phyloP scores from a whole-genome alignment of 2,113 vertebrate genomes.

The Lanius collurio region DNA sequence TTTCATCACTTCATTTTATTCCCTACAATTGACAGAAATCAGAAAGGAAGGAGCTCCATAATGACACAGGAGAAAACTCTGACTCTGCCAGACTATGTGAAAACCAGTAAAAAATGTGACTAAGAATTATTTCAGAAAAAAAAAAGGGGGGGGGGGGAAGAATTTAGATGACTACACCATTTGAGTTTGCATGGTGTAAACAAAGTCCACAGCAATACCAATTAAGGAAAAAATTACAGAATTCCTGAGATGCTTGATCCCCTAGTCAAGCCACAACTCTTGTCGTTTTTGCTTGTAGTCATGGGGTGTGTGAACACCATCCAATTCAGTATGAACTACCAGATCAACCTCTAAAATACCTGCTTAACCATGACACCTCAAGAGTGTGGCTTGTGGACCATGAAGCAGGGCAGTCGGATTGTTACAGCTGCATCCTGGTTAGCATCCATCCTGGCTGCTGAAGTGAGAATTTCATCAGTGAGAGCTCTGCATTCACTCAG shows the following conservation, averaged over 20 bases:
- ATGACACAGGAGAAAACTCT: neutral
- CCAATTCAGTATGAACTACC: fast-evolving
- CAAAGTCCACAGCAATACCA: neutral
- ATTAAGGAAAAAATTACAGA: neutral
- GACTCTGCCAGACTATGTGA: neutral
- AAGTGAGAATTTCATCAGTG: neutral
- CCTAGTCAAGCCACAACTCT: neutral
- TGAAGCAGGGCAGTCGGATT: neutral
- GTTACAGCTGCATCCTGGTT: neutral
- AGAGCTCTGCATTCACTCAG: neutral
- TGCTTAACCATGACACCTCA: neutral
- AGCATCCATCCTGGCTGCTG: neutral
- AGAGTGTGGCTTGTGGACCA: neutral
- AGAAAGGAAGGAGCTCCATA: neutral
- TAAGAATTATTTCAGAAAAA: neutral
- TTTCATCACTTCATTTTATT: neutral
- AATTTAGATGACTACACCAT: neutral
- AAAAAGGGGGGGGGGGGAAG: neutral
- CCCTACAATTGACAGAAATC: neutral
- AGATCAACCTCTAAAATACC: neutral
- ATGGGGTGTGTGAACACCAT: neutral
- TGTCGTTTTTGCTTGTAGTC: neutral
- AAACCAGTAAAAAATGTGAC: neutral
- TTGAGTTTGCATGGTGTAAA: neutral
- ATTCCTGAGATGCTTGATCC: neutral